Base-by-base conservation (phyloP, 2,113 vertebrate genomes). In the Eurystomus gularis region DNA sequence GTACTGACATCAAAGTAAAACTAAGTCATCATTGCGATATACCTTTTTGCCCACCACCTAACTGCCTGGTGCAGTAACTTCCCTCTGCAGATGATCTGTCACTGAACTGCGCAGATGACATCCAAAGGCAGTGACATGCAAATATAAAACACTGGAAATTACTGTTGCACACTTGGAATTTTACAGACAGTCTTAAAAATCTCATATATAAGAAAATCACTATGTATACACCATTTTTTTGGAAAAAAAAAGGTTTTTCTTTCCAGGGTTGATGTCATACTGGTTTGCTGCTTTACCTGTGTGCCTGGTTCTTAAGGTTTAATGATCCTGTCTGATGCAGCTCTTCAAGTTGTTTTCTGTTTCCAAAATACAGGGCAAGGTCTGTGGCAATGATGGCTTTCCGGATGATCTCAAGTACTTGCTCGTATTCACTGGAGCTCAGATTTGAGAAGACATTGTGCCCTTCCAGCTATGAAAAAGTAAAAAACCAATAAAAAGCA, bases 401-500 rank as follows among this genome's bases (percentile, higher is more conserved):
- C 48, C 99, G 98, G 97, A 99, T 99, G 97, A 99, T 99, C 98
- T 99, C 99, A 26, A 99, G 98, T 91, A 99, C 99, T 98, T 99
- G 99, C 89, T 99, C 99, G 26, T 99, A 99, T 94, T 99, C 99
- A 3, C 97, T 98, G 98, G 99, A 99, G 98, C 98, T 99, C 98
- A 99, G 98, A 97, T 99, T 99, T 98, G 99, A 99, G 98, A 99
- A 99, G 98, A 99, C 99, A 98, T 99, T 99, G 99, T 99, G 99
- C 97, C 99, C 99, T 98, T 99, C 99, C 99, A 99, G 97, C 99
- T 99, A 98, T 96, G 98, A 98, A 98, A 98, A 99, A 98, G 98
- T 98, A 97, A 98, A 97, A 99, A 98, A 98, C 93, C 91, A 91
- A 78, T 96, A 98, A 98, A 98, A 98, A 98, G 98, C 98, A 98